These are phyloP conservation scores for Bothrops alternatus DNA, from an alignment of 2,797 vertebrate species.

Conservation along the genomic window DNA sequence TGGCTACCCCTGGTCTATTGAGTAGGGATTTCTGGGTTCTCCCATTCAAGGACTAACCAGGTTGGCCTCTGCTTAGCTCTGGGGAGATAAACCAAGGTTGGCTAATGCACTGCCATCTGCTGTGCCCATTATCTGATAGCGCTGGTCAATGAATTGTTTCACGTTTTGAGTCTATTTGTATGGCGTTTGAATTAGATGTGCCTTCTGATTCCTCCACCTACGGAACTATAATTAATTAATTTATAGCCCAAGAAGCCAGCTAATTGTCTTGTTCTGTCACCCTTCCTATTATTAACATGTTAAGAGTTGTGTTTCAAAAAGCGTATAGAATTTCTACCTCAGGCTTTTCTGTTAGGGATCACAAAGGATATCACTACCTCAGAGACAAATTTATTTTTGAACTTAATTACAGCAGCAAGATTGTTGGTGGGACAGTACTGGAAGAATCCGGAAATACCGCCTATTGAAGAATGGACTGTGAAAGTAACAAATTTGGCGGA, in stretches of 20 bases:
- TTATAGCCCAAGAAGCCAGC: not conserved
- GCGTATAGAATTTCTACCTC: no score
- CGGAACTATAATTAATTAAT: not conserved
- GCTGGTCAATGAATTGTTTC: not conserved
- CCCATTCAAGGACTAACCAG: not conserved
- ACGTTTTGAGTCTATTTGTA: not conserved
- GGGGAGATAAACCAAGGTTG: not conserved
- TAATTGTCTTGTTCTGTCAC: not conserved
- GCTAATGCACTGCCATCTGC: not conserved
- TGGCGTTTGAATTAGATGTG: not conserved
- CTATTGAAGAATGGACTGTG: no score
- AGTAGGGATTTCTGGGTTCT: not conserved
- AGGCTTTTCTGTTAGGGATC: no score
- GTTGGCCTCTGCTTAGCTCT: not conserved
- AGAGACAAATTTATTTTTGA: no score
- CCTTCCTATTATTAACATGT: not conserved
- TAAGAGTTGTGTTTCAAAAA: constrained; percentile 15
- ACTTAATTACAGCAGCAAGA: no score
- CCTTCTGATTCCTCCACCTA: not conserved
- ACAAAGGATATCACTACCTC: no score
- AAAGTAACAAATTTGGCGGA: no score
- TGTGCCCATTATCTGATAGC: not conserved
- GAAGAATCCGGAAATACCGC: no score
- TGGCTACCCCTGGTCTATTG: not conserved
- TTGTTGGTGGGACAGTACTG: no score